These are phyloP conservation scores for Melanotaenia duboulayi DNA, from an alignment of 2,113 vertebrate species.

Conservation along the genomic window DNA sequence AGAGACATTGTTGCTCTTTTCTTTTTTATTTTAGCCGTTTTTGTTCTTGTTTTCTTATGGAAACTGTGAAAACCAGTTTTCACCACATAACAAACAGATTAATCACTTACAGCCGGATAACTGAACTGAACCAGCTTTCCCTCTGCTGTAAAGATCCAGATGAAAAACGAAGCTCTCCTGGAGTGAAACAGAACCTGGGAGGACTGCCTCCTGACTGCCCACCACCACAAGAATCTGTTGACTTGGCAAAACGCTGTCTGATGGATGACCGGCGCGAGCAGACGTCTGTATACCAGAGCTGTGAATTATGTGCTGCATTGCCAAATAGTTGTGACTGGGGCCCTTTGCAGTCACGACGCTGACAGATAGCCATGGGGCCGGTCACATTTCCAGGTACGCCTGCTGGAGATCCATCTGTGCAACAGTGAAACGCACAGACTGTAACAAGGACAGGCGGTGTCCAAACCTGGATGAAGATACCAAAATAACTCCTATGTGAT, in stretches of 20 bases:
- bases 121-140: conserved; percentile 27
- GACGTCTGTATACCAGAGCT: conserved; percentile 57
- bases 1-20: no score
- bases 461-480: not conserved
- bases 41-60: no score
- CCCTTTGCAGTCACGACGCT: conserved; percentile 27
- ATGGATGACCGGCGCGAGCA: conserved; percentile 56
- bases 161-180: conserved; percentile 13
- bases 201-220: conserved; percentile 46
- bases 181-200: conserved; percentile 58
- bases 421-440: conserved; percentile 11
- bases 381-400: conserved; percentile 48
- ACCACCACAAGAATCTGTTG: conserved; percentile 68
- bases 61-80: no score
- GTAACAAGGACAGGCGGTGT: conserved; percentile 14
- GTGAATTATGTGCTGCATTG: conserved; percentile 73
- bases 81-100: no score
- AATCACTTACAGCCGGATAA: no score
- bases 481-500: not conserved
- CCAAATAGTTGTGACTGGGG: conserved; percentile 63
- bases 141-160: conserved; percentile 29
- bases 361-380: conserved; percentile 36
- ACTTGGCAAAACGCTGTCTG: conserved; percentile 66
- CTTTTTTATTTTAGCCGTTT: no score
- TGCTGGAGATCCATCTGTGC: conserved; percentile 51